A percentile compares a stretch with the other conserved stretches of the same genome.
Evolutionary conservation across 2,888 invertebrate species (phyloP).

Genomic region (Lepidocyrtoides sp.): DNA sequence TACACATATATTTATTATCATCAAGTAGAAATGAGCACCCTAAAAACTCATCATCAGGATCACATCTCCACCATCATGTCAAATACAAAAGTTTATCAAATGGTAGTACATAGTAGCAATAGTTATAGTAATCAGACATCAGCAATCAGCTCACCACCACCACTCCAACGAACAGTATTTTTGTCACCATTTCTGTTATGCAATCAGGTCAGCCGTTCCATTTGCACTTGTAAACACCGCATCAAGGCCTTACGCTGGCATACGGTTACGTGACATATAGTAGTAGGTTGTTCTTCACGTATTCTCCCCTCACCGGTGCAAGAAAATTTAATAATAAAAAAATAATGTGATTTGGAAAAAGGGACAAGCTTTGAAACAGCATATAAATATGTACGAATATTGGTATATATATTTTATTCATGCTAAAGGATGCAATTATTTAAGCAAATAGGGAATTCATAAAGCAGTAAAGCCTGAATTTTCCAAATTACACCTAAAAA

Average conservation of each 20-base stretch:
- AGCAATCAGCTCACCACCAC: constrained; percentile 1
- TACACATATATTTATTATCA: neutral
- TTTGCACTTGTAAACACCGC: constrained; percentile 21
- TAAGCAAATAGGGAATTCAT: neutral
- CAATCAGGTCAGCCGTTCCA: constrained; percentile 62
- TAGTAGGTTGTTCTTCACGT: neutral
- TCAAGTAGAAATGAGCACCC: constrained; percentile 39
- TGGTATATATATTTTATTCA: neutral
- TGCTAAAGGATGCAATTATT: neutral
- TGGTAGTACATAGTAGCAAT: neutral
- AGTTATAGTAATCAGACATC: constrained; percentile 8
- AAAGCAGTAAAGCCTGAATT: neutral
- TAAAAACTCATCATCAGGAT: constrained; percentile 58
- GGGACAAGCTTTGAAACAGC: neutral
- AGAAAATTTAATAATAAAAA: constrained; percentile 19
- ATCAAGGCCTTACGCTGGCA: neutral
- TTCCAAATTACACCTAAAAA: constrained; percentile 12
- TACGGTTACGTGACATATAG: neutral
- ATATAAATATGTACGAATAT: neutral
- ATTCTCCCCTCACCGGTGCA: neutral
- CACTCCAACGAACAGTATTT: neutral
- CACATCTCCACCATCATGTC: constrained; percentile 7
- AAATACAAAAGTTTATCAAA: constrained; percentile 24
- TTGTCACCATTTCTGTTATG: constrained; percentile 59
- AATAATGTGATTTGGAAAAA: neutral